Conservation (phyloP, 2,888 invertebrate species). For the Seira musarum region DNA sequence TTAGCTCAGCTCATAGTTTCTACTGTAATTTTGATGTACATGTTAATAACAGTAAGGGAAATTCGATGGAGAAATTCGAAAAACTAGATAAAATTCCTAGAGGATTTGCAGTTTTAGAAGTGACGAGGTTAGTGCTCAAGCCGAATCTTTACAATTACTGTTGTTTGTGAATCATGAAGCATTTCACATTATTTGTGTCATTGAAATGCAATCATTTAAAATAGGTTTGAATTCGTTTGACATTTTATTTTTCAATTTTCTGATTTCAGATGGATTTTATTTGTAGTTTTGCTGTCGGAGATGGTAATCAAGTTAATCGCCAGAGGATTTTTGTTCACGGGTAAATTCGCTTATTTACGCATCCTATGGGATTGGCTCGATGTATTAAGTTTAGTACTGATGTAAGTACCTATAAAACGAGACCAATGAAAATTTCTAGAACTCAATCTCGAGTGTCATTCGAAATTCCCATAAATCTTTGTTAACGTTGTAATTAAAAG, state of each 20-base stretch:
- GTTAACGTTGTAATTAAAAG: neutral
- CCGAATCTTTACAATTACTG: neutral
- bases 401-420: constrained; percentile 31
- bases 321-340: constrained; percentile 37
- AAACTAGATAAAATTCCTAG: neutral
- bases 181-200: too few species aligned
- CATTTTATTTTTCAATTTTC: constrained; percentile 2
- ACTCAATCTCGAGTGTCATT: too few species aligned
- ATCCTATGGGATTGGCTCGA: constrained; percentile 52
- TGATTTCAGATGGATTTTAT: constrained; percentile 33
- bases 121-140: constrained; percentile 18
- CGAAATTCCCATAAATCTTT: neutral
- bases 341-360: constrained; percentile 41
- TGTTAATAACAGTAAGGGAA: neutral
- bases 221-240: too few species aligned
- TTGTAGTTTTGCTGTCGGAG: constrained; percentile 34
- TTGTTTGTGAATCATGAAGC: neutral
- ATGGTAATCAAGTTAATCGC: constrained; percentile 43
- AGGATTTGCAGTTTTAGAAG: neutral
- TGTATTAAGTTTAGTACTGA: constrained; percentile 24
- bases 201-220: too few species aligned
- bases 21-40: constrained; percentile 26
- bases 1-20: constrained; percentile 32
- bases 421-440: neutral
- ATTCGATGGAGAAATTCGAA: neutral